Evolutionary conservation across 2,113 vertebrate species (phyloP), one percentile per base, ranked within the genome.

Genomic region (Lagenorhynchus albirostris): DNA sequence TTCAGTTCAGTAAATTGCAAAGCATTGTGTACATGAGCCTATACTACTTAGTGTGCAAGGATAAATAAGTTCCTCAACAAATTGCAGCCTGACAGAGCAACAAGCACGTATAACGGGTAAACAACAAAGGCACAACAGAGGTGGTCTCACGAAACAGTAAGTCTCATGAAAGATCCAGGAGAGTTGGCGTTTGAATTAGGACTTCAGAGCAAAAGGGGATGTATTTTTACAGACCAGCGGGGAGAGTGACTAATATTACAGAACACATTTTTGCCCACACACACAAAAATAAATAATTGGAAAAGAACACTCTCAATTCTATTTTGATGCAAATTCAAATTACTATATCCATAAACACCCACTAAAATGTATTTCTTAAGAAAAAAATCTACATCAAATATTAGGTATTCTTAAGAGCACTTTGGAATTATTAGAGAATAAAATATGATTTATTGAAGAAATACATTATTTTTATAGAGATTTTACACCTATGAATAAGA

Each of bases 271-370:
- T 80, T 88, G 9, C 25, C 38, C 38, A 9, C 12, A 50, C 5
- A 31, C 12, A n/a, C 1, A 29, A 4, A 18, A 5, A 38, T 3
- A 7, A 58, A 29, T 5, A 7, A 58, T 2, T 20, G 7, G 21
- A 62, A 50, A 38, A 60, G 36, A 80, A 88, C 62, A 36, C 12
- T 63, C n/a, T 38, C 41, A 13, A 55, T 74, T 70, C 17, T 67
- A 20, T 89, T 65, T 38, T 21, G 18, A 60, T 90, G 55, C 6
- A 86, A 80, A 62, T 5, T 50, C 41, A 91, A 70, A 63, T 63
- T 77, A 77, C 63, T 31, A 50, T 31, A 23, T 21, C 38, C 63
- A n/a, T 50, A 70, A 62, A 21, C 67, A 23, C 18, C 20, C 62
- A 60, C 33, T 88, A n/a, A 84, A 82, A 38, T 63, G 26, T 53